Evolutionary conservation across 2,797 vertebrate genomes (phyloP).

Genomic region (Trachurus trachurus): DNA sequence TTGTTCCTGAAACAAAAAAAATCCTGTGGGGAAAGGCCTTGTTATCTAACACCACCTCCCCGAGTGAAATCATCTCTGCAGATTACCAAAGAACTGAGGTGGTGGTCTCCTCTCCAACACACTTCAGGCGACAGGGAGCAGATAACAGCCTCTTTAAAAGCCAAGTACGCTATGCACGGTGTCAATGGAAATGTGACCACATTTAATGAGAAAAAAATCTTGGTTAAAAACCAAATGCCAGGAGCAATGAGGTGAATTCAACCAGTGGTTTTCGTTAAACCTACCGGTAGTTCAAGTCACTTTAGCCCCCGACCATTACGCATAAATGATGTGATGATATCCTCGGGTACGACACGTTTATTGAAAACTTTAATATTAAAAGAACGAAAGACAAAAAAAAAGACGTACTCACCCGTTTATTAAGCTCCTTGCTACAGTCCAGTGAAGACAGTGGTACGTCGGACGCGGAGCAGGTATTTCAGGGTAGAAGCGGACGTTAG

Average conservation of each 20-base stretch:
- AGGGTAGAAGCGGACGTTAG: neutral
- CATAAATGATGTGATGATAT: neutral
- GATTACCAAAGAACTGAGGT: neutral
- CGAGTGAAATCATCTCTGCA: neutral
- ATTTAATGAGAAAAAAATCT: neutral
- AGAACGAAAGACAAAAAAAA: too few relatives aligned
- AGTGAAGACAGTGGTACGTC: neutral
- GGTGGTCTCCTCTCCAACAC: neutral
- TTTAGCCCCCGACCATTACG: neutral
- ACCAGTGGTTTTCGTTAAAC: too few relatives aligned
- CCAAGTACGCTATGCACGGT: neutral
- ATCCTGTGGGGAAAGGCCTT: neutral
- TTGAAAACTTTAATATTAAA: neutral
- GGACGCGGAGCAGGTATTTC: neutral
- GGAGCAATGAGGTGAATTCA: neutral
- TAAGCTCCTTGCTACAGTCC: neutral
- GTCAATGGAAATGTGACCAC: neutral
- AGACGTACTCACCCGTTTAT: slow-evolving; percentile 19
- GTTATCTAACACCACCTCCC: neutral
- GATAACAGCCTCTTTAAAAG: neutral
- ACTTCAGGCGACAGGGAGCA: neutral
- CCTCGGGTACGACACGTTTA: neutral
- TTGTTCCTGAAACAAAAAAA: slow-evolving; percentile 21
- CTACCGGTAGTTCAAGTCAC: too few relatives aligned
- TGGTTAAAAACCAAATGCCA: neutral